phyloP scores from a whole-genome alignment of 2,888 invertebrate genomes.

The Eristalis pertinax region DNA sequence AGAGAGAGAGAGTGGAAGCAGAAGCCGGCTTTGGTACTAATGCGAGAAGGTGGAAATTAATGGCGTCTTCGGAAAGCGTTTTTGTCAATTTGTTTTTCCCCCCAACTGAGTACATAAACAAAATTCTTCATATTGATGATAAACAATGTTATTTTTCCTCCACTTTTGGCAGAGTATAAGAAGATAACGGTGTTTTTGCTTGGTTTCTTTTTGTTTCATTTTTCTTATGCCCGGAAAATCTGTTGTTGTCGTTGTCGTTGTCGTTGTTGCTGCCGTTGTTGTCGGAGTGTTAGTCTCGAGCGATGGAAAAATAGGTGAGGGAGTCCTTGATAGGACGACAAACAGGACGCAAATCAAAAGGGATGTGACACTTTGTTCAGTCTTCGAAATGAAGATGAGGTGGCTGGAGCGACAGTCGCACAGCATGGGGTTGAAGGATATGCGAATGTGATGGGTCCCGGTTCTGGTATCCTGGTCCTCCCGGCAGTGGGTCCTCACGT shows the following conservation, averaged over 20 bases:
- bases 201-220: not conserved
- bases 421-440: not conserved
- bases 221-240: not conserved
- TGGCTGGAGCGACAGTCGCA: not conserved
- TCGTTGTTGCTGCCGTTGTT: not conserved
- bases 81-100: slow-evolving; percentile 67
- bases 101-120: slow-evolving; percentile 58
- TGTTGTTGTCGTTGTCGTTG: slow-evolving; percentile 13
- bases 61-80: slow-evolving; percentile 64
- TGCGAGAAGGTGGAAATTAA: slow-evolving; percentile 65
- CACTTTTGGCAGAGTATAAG: slow-evolving; percentile 3
- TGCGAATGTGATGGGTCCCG: not conserved
- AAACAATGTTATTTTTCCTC: slow-evolving; percentile 43
- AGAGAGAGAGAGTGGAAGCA: not conserved
- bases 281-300: not conserved
- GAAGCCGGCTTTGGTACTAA: slow-evolving; percentile 25
- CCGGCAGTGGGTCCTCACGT: not conserved
- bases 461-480: not conserved
- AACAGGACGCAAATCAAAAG: slow-evolving; percentile 41
- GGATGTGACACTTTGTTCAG: slow-evolving; percentile 37
- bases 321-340: slow-evolving; percentile 40
- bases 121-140: slow-evolving; percentile 63
- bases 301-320: no score
- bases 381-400: not conserved
- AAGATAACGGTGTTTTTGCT: slow-evolving; percentile 26